Evolutionary conservation across 2,797 vertebrate genomes (phyloP).

Genomic region (Pseudochromis fuscus): DNA sequence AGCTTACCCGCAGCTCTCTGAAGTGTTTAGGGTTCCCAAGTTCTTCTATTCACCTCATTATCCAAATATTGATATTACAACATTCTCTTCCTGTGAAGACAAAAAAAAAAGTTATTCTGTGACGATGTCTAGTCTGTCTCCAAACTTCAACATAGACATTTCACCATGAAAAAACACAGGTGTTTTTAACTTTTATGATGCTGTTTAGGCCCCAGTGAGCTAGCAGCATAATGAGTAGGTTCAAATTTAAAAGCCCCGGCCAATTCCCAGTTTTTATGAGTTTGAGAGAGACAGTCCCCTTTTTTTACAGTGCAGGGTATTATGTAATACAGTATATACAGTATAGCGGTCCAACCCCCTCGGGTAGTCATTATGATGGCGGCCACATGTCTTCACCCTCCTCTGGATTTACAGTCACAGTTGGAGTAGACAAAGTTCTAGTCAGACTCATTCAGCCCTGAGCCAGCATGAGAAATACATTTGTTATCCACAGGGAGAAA

Average conservation of each 20-base stretch:
- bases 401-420: constrained; percentile 19
- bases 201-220: not conserved
- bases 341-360: not conserved
- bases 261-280: not conserved
- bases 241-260: not conserved
- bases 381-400: not conserved
- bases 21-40: not conserved
- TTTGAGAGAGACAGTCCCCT: not conserved
- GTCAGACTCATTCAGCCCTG: not conserved
- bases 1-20: not conserved
- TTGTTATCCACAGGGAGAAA: constrained; percentile 8
- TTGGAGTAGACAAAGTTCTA: not conserved
- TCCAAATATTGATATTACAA: no score
- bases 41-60: not conserved
- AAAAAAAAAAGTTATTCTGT: not conserved
- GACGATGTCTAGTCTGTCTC: not conserved
- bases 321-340: constrained; percentile 27
- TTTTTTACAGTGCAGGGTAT: constrained; percentile 19
- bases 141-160: not conserved
- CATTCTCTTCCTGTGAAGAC: not conserved
- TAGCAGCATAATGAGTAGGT: not conserved
- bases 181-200: not conserved
- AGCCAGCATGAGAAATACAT: constrained; percentile 4
- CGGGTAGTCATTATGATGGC: not conserved
- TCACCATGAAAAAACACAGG: not conserved